Evolutionary conservation across 2,888 invertebrate species (phyloP).

Genomic region (Lasioglossum pauxillum): DNA sequence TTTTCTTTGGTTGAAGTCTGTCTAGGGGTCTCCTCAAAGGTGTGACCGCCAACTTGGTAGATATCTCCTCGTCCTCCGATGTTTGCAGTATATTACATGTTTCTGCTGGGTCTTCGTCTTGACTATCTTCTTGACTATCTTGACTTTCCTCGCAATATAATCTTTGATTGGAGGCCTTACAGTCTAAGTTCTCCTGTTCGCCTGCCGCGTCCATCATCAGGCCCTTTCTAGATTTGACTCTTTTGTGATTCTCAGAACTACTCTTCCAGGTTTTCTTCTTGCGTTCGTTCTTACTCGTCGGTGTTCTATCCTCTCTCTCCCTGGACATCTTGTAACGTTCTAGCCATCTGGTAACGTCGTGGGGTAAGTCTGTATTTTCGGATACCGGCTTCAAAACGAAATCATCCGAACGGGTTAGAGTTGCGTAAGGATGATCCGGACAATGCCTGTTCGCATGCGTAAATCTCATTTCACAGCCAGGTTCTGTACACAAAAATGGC

Average conservation of each 20-base stretch:
- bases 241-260: constrained; percentile 83
- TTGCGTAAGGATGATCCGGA: constrained; percentile 89
- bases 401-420: constrained; percentile 85
- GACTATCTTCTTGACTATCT: constrained; percentile 83
- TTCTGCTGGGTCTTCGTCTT: constrained; percentile 81
- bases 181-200: constrained; percentile 83
- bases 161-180: constrained; percentile 77
- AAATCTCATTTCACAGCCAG: constrained; percentile 88
- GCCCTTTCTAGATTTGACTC: constrained; percentile 84
- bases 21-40: constrained; percentile 80
- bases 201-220: constrained; percentile 83
- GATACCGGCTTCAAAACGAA: constrained; percentile 85
- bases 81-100: constrained; percentile 77
- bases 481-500: constrained; percentile 89
- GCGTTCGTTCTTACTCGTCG: constrained; percentile 83
- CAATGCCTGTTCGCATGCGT: constrained; percentile 92
- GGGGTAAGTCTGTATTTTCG: constrained; percentile 85
- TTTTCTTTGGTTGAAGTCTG: constrained; percentile 86
- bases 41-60: constrained; percentile 77
- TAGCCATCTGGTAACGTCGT: constrained; percentile 86
- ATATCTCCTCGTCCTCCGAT: constrained; percentile 81
- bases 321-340: constrained; percentile 85
- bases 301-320: constrained; percentile 82
- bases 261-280: constrained; percentile 84
- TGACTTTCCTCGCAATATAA: constrained; percentile 81